Percentiles rank a stretch among this genome's conserved stretches.
Evolutionary conservation across 1,140 invertebrate species (phyloP).

Genomic region (Tribolium madens): DNA sequence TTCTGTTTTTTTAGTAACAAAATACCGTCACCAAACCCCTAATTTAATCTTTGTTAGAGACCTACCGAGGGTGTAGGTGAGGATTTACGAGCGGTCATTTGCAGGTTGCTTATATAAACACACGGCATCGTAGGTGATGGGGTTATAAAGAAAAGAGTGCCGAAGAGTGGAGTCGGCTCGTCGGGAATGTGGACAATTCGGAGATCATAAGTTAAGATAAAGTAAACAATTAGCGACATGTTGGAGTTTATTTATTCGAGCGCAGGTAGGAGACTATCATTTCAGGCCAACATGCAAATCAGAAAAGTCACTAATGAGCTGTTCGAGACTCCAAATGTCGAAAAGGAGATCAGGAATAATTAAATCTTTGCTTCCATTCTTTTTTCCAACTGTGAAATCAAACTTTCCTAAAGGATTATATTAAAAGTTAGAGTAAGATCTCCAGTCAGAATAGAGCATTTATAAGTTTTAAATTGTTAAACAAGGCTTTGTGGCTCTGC

Average conservation of each 20-base stretch:
- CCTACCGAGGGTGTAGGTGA: conserved; percentile 17
- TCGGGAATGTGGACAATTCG: conserved; percentile 52
- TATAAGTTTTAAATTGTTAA: too few species aligned
- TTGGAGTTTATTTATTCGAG: conserved; percentile 53
- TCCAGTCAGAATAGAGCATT: too few species aligned
- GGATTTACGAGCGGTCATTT: conserved; percentile 31
- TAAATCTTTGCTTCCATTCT: neutral
- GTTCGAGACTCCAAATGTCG: conserved; percentile 8
- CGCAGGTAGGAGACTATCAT: conserved; percentile 39
- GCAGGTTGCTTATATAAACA: conserved; percentile 24
- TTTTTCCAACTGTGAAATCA: too few species aligned
- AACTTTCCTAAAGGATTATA: too few species aligned
- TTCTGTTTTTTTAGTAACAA: too few species aligned
- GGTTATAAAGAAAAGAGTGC: conserved; percentile 27
- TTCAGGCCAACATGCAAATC: conserved; percentile 49
- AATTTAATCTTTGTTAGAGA: neutral
- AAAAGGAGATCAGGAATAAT: neutral
- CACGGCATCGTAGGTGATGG: conserved; percentile 4
- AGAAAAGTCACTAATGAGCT: conserved; percentile 47
- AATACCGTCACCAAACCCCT: neutral
- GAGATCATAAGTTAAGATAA: conserved; percentile 57
- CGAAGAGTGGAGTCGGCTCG: conserved; percentile 31
- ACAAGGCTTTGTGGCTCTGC: too few species aligned
- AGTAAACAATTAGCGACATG: conserved; percentile 55
- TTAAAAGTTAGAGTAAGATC: too few species aligned